Conservation (phyloP, 2,797 vertebrate genomes). For the Brachymystax lenok region DNA sequence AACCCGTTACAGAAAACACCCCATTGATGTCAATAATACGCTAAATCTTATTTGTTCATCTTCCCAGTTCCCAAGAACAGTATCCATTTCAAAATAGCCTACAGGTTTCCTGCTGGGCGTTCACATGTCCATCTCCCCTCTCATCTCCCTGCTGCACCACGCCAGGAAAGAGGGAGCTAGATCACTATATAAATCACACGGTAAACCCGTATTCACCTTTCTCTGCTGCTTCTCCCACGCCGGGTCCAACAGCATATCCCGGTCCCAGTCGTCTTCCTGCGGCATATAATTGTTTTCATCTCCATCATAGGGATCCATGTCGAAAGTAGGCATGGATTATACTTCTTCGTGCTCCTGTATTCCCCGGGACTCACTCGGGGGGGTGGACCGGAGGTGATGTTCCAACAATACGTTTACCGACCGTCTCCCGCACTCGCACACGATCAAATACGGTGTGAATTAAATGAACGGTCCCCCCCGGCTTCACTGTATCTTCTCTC, state of each 20-base stretch:
- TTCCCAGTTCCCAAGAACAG: background rate
- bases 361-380: constrained; percentile 51
- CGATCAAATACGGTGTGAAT: constrained; percentile 68
- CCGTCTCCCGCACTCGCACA: constrained; percentile 69
- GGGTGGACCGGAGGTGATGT: constrained; percentile 48
- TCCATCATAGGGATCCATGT: constrained; percentile 84
- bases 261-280: constrained; percentile 89
- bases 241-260: constrained; percentile 88
- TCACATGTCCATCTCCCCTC: background rate
- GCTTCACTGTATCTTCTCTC: constrained; percentile 39
- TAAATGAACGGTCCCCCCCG: constrained; percentile 71
- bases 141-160: constrained; percentile 12
- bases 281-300: constrained; percentile 81
- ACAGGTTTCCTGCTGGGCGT: constrained; percentile 9
- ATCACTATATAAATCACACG: constrained; percentile 1
- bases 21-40: background rate
- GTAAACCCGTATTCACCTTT: constrained; percentile 68
- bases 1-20: background rate
- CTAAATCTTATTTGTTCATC: background rate
- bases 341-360: constrained; percentile 35
- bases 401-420: constrained; percentile 51
- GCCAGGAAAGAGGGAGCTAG: constrained; percentile 16
- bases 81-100: constrained; percentile 20
- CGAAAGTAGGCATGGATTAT: constrained; percentile 20
- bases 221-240: constrained; percentile 94